Percentiles rank a stretch among this genome's conserved stretches.
Conservation (phyloP, 2,113 vertebrate genomes). For the Embiotoca jacksoni region DNA sequence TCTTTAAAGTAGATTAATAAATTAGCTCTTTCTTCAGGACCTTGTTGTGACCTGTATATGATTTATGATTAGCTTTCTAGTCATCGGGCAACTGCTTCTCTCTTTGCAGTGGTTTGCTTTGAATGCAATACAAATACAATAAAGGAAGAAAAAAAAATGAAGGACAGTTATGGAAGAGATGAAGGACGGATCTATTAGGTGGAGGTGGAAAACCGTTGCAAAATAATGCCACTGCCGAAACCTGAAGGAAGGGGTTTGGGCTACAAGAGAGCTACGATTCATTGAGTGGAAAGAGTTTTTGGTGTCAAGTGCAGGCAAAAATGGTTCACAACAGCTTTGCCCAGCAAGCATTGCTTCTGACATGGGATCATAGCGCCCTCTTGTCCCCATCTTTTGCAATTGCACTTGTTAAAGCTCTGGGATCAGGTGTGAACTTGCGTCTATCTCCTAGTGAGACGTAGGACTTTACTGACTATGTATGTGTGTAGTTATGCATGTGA, state of each 20-base stretch:
- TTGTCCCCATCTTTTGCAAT: constrained; percentile 53
- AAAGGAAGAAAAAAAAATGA: constrained; percentile 49
- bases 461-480: constrained; percentile 10
- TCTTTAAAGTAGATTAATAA: constrained; percentile 26
- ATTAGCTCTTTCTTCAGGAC: constrained; percentile 16
- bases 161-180: constrained; percentile 44
- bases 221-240: constrained; percentile 48
- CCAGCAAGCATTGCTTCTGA: constrained; percentile 24
- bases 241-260: constrained; percentile 40
- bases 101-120: constrained; percentile 47
- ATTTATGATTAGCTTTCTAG: constrained; percentile 13
- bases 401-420: constrained; percentile 67
- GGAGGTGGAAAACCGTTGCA: constrained; percentile 45
- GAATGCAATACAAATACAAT: constrained; percentile 28
- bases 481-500: constrained; percentile 15
- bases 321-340: constrained; percentile 54
- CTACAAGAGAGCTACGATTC: constrained; percentile 30
- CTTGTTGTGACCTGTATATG: constrained; percentile 18
- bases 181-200: constrained; percentile 71
- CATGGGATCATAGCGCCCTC: constrained; percentile 44
- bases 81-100: constrained; percentile 15
- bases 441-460: constrained; percentile 2
- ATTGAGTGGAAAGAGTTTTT: constrained; percentile 55
- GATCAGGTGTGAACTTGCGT: constrained; percentile 22
- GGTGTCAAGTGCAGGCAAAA: constrained; percentile 58